Base-by-base conservation (phyloP, 1,140 invertebrate genomes). In the Pseudomyrmex cubaensis region DNA sequence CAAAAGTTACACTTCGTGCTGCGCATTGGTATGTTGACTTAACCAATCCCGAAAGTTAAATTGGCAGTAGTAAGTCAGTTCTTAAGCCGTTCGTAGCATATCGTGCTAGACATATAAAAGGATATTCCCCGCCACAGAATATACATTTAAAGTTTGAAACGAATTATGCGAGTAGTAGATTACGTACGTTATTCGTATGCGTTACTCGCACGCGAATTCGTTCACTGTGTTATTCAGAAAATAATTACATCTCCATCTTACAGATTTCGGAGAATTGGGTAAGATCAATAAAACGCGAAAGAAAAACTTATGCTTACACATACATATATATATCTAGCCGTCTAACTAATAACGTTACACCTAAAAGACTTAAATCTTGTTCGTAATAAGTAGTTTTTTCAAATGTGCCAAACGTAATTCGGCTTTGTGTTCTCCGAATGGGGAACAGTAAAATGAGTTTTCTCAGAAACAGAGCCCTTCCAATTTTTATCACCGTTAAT, bases 31-130 rank as follows among this genome's bases (percentile, higher is more conserved):
- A 67, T 25, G 62, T 66, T 66, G 63, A 77, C 61, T 77, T 77
- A 67, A 46, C 50, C 63, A 83, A 83, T 83, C 46, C 48, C 44
- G 54, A 83, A 83, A 83, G 82, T 83, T 83, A 83, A 83, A 83
- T 83, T 83, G 74, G 67, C 82, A 62, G 22, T 35, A 35, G 35
- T 78, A 83, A 77, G 44, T 83, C 82, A 56, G 44, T 64, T 64
- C 48, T 83, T 67, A 78, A 78, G 63, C 25, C 61, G 48, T 67
- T 77, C n/a, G 25, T 17, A 44, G 61, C 48, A 25, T 66, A 35
- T 77, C 13, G 8, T 44, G n/a, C 35, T 75, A 75, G n/a, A 75
- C 48, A 46, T 48, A 61, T 62, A 75, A 82, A 17, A 62, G 61
- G 20, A 7, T 69, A 74, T 74, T 44, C 52, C 62, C 13, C 17